Conservation (phyloP, 2,888 invertebrate genomes). For the Mermis nigrescens region DNA sequence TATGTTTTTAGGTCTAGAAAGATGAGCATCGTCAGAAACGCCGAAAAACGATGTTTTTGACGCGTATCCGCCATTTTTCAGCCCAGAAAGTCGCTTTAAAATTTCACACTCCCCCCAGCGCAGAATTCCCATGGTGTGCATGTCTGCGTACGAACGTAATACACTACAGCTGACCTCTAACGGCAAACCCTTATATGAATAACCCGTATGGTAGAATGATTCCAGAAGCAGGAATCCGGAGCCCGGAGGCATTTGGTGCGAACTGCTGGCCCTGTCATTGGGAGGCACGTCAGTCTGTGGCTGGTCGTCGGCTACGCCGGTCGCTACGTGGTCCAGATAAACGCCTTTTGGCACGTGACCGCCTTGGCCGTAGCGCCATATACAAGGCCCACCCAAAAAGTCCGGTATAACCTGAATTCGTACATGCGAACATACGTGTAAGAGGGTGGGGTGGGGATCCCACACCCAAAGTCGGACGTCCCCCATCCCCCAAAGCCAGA, state of each 20-base stretch:
- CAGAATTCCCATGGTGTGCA: no score
- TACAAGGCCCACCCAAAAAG: slow-evolving; percentile 43
- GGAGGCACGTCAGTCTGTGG: not conserved
- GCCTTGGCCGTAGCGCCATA: slow-evolving; percentile 54
- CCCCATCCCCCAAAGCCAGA: no score
- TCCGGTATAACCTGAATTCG: slow-evolving; percentile 70
- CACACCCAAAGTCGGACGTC: no score
- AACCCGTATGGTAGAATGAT: slow-evolving; percentile 36
- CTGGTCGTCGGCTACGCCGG: slow-evolving; percentile 24
- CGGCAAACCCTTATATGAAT: slow-evolving; percentile 35
- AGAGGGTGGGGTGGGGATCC: no score
- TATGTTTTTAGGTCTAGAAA: no score
- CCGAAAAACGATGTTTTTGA: no score
- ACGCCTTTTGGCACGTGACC: slow-evolving; percentile 68
- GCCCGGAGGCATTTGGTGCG: slow-evolving; percentile 25
- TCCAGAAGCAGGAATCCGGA: slow-evolving; percentile 30
- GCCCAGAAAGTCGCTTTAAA: no score
- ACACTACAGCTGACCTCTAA: slow-evolving; percentile 35
- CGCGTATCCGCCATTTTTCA: no score
- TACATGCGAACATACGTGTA: no score
- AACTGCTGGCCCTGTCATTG: not conserved
- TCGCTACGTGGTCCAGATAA: slow-evolving; percentile 47
- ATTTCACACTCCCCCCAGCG: no score
- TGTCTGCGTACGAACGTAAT: no score
- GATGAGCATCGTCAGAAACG: no score